Evolutionary conservation across 1,140 invertebrate species (phyloP).

Genomic region (Euwallacea similis): DNA sequence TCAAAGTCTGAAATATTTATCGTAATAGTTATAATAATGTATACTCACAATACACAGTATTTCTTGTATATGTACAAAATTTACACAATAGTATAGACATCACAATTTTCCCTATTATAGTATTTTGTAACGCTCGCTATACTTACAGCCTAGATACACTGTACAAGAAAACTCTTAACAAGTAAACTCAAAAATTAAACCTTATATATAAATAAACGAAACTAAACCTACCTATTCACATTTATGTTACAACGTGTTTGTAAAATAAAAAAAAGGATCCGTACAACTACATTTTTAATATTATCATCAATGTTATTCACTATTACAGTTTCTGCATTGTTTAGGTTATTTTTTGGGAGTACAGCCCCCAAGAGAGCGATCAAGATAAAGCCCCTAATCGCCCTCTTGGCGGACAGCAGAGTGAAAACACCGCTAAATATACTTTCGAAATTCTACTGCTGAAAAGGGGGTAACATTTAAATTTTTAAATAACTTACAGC

Average conservation of each 20-base stretch:
- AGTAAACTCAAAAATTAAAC: conserved; percentile 47
- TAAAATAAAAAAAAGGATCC: conserved; percentile 52
- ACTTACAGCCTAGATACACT: conserved; percentile 54
- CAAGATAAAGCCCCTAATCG: too few species aligned
- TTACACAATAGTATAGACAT: conserved; percentile 57
- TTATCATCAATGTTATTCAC: conserved; percentile 31
- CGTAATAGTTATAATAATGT: conserved; percentile 57
- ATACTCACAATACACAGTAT: conserved; percentile 57
- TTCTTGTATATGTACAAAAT: conserved; percentile 56
- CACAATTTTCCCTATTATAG: conserved; percentile 56
- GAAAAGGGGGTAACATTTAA: conserved; percentile 28
- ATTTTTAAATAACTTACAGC: conserved; percentile 30
- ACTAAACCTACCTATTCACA: conserved; percentile 53
- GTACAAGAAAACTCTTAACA: conserved; percentile 53
- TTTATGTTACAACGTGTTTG: conserved; percentile 50
- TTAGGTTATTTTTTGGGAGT: not conserved
- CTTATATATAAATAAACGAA: conserved; percentile 48
- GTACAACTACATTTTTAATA: conserved; percentile 48
- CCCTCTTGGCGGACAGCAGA: not conserved
- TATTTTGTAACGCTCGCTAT: conserved; percentile 53
- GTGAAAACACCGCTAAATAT: conserved; percentile 5
- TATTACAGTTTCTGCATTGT: conserved; percentile 23
- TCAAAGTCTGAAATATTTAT: conserved; percentile 41
- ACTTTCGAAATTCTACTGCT: conserved; percentile 10
- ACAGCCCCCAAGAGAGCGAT: too few species aligned